Conservation (phyloP, 2,888 invertebrate genomes). For the Metallyticus violacea region DNA sequence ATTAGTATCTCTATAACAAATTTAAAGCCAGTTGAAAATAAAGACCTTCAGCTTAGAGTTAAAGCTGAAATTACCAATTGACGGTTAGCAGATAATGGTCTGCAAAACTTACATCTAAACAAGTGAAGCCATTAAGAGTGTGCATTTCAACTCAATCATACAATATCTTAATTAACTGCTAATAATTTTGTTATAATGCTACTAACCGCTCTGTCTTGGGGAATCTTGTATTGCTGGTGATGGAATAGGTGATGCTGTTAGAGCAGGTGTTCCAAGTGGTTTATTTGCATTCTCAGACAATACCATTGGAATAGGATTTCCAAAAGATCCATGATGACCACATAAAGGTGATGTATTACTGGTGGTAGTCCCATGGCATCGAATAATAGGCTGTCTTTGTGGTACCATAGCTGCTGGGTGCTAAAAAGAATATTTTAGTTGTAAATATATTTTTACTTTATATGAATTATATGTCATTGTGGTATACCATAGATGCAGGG, state of each 20-base stretch:
- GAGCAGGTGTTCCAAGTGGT: not conserved
- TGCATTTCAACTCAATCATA: no score
- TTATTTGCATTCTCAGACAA: not conserved
- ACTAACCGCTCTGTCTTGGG: not conserved
- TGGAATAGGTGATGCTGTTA: not conserved
- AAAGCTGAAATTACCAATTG: no score
- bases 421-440: not conserved
- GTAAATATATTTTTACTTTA: slow-evolving; percentile 36
- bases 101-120: no score
- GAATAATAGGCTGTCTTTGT: not conserved
- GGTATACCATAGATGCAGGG: no score
- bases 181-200: no score
- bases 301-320: not conserved
- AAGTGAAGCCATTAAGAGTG: no score
- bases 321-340: not conserved
- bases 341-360: not conserved
- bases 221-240: not conserved
- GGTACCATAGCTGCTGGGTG: not conserved
- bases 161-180: no score
- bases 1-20: no score
- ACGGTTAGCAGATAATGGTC: no score
- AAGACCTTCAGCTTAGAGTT: no score
- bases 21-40: no score
- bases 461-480: not conserved
- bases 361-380: not conserved